phyloP scores from a whole-genome alignment of 1,140 invertebrate genomes.

The Apocrypta bakeri region DNA sequence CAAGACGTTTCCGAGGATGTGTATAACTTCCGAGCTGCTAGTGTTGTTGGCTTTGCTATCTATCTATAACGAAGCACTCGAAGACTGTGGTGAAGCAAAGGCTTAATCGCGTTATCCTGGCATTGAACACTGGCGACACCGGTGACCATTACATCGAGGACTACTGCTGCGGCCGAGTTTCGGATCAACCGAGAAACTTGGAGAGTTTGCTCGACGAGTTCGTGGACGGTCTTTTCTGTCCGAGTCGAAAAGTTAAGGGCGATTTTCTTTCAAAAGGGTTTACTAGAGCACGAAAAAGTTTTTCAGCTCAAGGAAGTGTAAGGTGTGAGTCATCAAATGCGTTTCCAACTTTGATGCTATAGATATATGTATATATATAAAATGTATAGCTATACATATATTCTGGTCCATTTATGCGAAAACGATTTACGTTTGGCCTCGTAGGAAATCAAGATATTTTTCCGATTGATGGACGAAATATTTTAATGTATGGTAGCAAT shows the following conservation, averaged over 20 bases:
- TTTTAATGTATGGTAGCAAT: too few species aligned
- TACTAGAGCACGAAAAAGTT: background rate
- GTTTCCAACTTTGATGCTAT: too few species aligned
- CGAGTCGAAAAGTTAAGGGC: background rate
- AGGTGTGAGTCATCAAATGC: background rate
- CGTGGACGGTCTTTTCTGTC: background rate
- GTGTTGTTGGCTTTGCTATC: background rate
- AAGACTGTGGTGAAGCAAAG: background rate
- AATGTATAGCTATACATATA: too few species aligned
- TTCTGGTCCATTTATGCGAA: too few species aligned
- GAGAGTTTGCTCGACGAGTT: background rate
- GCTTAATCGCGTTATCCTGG: slow-evolving; percentile 23
- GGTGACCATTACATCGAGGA: slow-evolving; percentile 1
- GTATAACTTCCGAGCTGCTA: background rate
- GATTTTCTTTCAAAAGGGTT: background rate
- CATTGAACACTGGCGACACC: background rate
- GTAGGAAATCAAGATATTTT: too few species aligned
- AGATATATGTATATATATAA: too few species aligned
- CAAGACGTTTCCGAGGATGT: background rate
- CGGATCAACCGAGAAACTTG: background rate
- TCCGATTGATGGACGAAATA: too few species aligned
- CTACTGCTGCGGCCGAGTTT: background rate
- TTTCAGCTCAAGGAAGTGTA: background rate
- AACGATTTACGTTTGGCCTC: background rate
- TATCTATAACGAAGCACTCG: slow-evolving; percentile 22